Evolutionary conservation across 2,797 vertebrate genomes (phyloP), one percentile per base, ranked within the genome.

Genomic region (Arnoldichthys spilopterus): DNA sequence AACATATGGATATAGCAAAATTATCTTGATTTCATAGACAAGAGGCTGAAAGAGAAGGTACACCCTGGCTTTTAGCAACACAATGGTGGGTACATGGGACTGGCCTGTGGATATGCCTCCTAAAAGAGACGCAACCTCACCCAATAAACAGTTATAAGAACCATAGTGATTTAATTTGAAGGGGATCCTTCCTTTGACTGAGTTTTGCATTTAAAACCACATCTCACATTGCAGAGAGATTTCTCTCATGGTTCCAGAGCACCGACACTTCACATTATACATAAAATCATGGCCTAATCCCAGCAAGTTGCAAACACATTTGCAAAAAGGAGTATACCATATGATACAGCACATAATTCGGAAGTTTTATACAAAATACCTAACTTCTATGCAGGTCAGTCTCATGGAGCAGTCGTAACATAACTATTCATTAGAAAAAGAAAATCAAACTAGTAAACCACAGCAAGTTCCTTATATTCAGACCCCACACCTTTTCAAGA

Each of bases 331-430:
- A 68, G 28, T 49, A 30, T 45, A 69, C 30, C 5, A 54, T 32
- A 67, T 43, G 40, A 49, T 32, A 77, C 4, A 71, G 40, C 24
- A 61, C 30, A 47, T 45, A 71, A 73, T 47, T 54, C 43, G 40
- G 49, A 43, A 9, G 30, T 69, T 24, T 30, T 15, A 54, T 74
- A 77, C n/a, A 66, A 77, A 76, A 77, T 49, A 73, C 12, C 30
- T 72, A 49, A 58, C 30, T 76, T 66, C 59, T 80, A 66, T n/a
- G 51, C 18, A 76, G 64, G 51, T 47, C 45, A 73, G 63, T 13
- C 53, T 61, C n/a, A 53, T 18, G 15, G 62, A 53, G 49, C 59
- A 22, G 40, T 59, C 43, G 7, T 51, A 59, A 49, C 20, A 66
- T 51, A 59, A 49, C 20, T 72, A 49, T 28, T 77, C 13, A 40